Evolutionary conservation across 2,888 invertebrate genomes (phyloP).

Genomic region (Synergus gifuensis): DNA sequence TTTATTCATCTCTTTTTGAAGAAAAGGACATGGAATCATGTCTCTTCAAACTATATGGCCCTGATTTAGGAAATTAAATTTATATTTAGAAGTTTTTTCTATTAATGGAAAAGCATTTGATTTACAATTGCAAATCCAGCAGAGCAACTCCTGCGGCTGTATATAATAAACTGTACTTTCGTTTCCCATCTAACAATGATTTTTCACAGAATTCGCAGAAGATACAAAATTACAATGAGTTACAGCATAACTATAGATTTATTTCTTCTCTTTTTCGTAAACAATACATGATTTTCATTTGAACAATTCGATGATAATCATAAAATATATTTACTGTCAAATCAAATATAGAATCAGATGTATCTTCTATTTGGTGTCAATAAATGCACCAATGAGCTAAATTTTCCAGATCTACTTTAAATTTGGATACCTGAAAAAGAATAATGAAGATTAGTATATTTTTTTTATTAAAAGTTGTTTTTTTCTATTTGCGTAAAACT

Average conservation of each 20-base stretch:
- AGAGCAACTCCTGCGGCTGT: too few species aligned
- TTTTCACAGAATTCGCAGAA: constrained; percentile 54
- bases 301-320: background rate
- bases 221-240: constrained; percentile 6
- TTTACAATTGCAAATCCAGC: too few species aligned
- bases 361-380: background rate
- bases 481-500: too few species aligned
- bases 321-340: constrained; percentile 9
- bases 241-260: constrained; percentile 51
- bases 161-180: constrained; percentile 53
- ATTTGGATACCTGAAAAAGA: constrained; percentile 61
- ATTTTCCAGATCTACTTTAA: constrained; percentile 19
- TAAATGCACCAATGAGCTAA: background rate
- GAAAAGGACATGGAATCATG: constrained; percentile 3
- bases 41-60: constrained; percentile 49
- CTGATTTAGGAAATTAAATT: constrained; percentile 38
- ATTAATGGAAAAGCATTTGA: too few species aligned
- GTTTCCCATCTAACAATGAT: constrained; percentile 55
- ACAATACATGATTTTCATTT: constrained; percentile 24
- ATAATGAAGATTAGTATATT: constrained; percentile 33
- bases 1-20: constrained; percentile 12
- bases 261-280: constrained; percentile 52
- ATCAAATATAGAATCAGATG: background rate
- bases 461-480: background rate
- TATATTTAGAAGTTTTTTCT: too few species aligned